Evolutionary conservation across 2,113 vertebrate species (phyloP), one percentile per base, ranked within the genome.

Genomic region (Aspiorhynchus laticeps): DNA sequence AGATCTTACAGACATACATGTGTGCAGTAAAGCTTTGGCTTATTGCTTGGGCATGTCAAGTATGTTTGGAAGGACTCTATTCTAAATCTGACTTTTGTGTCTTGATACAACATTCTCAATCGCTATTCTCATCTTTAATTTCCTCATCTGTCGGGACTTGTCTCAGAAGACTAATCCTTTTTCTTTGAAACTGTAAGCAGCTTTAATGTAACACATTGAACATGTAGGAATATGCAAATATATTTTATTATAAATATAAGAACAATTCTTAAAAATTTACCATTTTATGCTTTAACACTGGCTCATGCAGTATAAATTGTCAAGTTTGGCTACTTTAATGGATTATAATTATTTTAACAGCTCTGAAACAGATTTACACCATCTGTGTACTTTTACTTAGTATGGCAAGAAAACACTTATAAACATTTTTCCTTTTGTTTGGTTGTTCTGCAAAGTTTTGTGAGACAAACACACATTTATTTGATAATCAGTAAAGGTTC

Each of bases 81-180:
- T 46, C 7, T 81, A 53, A 69, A 69, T 71, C 43, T n/a, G n/a
- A 7, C 21, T 83, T 71, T 83, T 69, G 81, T 83, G 10, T 83
- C 43, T 33, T 71, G 31, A 83, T 31, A 24, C 59, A 65, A 10
- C 19, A 71, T 83, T 81, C n/a, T 53, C 19, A 31, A 46, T 51
- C 63, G 8, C 15, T 19, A 0, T 61, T 67, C 15, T 43, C 24
- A 46, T 38, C 5, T 46, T 65, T 46, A 1, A 19, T 82, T 7
- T 65, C 41, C 41, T 71, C 19, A 69, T 83, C 43, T 69, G 61
- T 83, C 43, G 7, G 14, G 28, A 53, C 65, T 69, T n/a, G 11
- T 83, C 31, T 83, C 11, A 24, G 41, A 83, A 48, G 14, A 7
- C 3, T 67, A 82, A 43, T 67, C 59, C 14, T 65, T 65, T 65